Evolutionary conservation across 2,113 vertebrate genomes (phyloP).

Genomic region (Leucopsar rothschildi): DNA sequence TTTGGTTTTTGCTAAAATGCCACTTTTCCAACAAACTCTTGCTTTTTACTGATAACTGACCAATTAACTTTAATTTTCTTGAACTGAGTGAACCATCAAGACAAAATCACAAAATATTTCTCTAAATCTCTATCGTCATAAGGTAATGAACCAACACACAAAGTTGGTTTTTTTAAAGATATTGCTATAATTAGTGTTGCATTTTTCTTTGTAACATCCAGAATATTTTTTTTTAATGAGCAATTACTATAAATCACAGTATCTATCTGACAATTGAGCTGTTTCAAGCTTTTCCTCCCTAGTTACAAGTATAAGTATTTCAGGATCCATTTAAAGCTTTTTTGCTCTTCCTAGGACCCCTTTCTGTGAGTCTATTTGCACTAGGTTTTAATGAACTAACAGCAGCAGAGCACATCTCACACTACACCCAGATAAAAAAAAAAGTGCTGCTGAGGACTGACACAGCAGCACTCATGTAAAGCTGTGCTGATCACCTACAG

Average conservation of each 20-base stretch:
- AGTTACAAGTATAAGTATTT: neutral
- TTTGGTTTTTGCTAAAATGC: neutral
- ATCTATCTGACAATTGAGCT: neutral
- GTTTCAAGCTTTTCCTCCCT: neutral
- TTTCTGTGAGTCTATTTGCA: neutral
- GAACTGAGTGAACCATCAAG: neutral
- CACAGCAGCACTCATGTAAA: neutral
- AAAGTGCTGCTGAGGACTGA: neutral
- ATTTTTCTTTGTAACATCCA: neutral
- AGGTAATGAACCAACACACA: neutral
- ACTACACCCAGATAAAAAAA: accelerated
- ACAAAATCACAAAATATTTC: neutral
- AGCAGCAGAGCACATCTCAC: neutral
- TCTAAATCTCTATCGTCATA: neutral
- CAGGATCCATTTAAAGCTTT: neutral
- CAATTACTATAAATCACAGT: neutral
- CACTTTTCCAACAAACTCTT: neutral
- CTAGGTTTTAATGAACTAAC: neutral
- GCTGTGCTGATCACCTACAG: neutral
- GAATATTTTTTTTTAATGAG: neutral
- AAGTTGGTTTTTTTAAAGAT: accelerated
- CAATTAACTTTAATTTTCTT: neutral
- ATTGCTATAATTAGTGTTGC: neutral
- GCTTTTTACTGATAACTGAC: neutral
- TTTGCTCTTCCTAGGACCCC: neutral